Evolutionary conservation across 2,113 vertebrate genomes (phyloP).

Genomic region (Girardinichthys multiradiatus): DNA sequence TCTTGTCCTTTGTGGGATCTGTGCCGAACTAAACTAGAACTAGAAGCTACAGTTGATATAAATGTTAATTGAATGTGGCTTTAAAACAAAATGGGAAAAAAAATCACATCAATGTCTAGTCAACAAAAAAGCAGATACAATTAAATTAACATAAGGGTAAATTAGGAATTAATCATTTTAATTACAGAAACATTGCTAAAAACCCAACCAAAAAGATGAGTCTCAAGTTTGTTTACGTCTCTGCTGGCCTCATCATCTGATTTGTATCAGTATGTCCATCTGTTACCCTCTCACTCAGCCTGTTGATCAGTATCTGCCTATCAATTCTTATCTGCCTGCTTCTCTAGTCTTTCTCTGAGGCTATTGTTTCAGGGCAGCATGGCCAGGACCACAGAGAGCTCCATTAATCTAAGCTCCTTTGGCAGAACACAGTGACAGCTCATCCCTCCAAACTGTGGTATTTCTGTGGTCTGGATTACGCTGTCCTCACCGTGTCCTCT

Average conservation of each 20-base stretch:
- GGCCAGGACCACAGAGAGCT: slow-evolving; percentile 72
- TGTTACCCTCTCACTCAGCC: slow-evolving; percentile 5
- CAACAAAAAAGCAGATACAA: too few species aligned
- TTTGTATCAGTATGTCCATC: too few species aligned
- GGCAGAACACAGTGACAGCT: slow-evolving; percentile 18
- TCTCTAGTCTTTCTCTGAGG: background rate
- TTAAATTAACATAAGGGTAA: too few species aligned
- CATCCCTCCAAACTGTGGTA: slow-evolving; percentile 26
- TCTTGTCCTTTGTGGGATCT: too few species aligned
- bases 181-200: too few species aligned
- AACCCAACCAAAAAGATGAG: too few species aligned
- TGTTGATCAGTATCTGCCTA: slow-evolving; percentile 2
- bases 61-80: too few species aligned
- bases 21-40: too few species aligned
- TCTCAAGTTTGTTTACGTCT: slow-evolving; percentile 9
- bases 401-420: slow-evolving; percentile 41
- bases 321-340: background rate
- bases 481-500: slow-evolving; percentile 46
- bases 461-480: slow-evolving; percentile 41
- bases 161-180: too few species aligned
- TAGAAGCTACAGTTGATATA: too few species aligned
- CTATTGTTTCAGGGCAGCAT: slow-evolving; percentile 13
- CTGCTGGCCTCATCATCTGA: background rate
- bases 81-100: too few species aligned
- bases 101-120: too few species aligned